These are phyloP conservation scores for Brotogeris chrysoptera DNA, from an alignment of 2,797 vertebrate species.

Conservation along the genomic window DNA sequence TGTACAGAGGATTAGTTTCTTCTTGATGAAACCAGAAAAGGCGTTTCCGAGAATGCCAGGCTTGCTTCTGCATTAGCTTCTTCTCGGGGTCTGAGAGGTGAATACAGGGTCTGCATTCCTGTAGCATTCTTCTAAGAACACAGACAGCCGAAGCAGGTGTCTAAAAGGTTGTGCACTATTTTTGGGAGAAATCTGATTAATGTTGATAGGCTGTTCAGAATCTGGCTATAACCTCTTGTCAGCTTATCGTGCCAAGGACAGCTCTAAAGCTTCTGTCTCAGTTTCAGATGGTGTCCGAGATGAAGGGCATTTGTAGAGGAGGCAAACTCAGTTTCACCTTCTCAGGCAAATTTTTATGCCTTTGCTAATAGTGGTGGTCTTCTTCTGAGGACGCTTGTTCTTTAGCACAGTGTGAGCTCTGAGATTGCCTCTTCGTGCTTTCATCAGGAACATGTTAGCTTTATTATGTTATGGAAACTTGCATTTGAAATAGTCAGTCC, in stretches of 20 bases:
- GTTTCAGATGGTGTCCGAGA: conserved; percentile 45
- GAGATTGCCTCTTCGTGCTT: neutral
- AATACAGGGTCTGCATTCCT: neutral
- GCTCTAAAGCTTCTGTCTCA: conserved; percentile 51
- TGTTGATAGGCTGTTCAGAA: conserved; percentile 59
- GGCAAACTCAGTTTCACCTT: conserved; percentile 11
- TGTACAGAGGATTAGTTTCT: neutral
- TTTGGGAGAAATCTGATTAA: conserved; percentile 76
- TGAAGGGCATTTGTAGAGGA: conserved; percentile 58
- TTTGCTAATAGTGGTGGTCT: neutral
- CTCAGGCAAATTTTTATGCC: conserved; percentile 7
- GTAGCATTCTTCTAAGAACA: neutral
- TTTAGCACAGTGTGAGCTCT: neutral
- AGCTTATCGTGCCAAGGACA: conserved; percentile 68
- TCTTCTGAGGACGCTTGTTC: neutral
- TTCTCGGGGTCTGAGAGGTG: neutral
- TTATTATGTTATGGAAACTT: neutral
- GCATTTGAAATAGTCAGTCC: neutral
- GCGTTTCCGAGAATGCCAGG: fast-evolving
- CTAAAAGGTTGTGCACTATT: conserved; percentile 73
- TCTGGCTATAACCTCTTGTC: conserved; percentile 60
- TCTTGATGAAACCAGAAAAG: neutral
- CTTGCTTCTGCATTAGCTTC: neutral
- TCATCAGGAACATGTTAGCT: neutral
- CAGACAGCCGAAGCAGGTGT: conserved; percentile 45